A percentile compares a stretch with the other conserved stretches of the same genome.
These are phyloP conservation scores for Stegastes partitus DNA, from an alignment of 2,113 vertebrate species.

Conservation along the genomic window DNA sequence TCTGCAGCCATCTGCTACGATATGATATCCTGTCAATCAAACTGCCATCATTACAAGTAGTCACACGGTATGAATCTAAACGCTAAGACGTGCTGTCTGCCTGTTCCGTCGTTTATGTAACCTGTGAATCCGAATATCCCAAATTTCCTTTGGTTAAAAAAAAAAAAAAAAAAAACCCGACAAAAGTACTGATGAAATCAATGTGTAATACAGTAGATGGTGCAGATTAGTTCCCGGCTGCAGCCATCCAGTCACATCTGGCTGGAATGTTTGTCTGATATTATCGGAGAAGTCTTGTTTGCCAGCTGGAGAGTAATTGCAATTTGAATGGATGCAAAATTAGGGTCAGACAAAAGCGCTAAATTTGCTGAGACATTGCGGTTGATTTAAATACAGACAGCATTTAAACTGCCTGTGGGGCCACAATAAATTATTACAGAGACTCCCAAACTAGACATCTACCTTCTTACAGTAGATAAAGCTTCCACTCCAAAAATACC, in stretches of 20 bases:
- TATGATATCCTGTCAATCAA: constrained; percentile 65
- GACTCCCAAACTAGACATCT: constrained; percentile 73
- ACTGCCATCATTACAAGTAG: constrained; percentile 40
- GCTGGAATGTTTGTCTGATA: constrained; percentile 41
- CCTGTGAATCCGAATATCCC: constrained; percentile 29
- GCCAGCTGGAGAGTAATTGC: constrained; percentile 37
- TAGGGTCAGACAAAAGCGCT: constrained; percentile 46
- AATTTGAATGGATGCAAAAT: constrained; percentile 46
- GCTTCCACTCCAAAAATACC: constrained; percentile 76
- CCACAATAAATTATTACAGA: constrained; percentile 75
- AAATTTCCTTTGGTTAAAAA: constrained; percentile 24
- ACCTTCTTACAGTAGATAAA: constrained; percentile 79
- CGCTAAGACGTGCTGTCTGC: constrained; percentile 15
- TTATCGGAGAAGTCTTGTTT: constrained; percentile 6
- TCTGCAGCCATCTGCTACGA: constrained; percentile 55
- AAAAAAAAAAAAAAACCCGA: constrained; percentile 10
- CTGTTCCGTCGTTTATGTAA: constrained; percentile 36
- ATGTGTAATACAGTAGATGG: constrained; percentile 33
- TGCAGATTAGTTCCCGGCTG: constrained; percentile 25
- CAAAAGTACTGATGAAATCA: constrained; percentile 62
- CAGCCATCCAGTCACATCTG: constrained; percentile 33
- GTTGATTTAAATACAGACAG: constrained; percentile 77
- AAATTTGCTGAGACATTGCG: constrained; percentile 58
- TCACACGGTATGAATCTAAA: constrained; percentile 33
- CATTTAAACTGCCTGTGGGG: constrained; percentile 70